A percentile compares a stretch with the other conserved stretches of the same genome.
These are phyloP conservation scores for Antheraea pernyi DNA, from an alignment of 1,140 invertebrate genomes.

Conservation along the genomic window DNA sequence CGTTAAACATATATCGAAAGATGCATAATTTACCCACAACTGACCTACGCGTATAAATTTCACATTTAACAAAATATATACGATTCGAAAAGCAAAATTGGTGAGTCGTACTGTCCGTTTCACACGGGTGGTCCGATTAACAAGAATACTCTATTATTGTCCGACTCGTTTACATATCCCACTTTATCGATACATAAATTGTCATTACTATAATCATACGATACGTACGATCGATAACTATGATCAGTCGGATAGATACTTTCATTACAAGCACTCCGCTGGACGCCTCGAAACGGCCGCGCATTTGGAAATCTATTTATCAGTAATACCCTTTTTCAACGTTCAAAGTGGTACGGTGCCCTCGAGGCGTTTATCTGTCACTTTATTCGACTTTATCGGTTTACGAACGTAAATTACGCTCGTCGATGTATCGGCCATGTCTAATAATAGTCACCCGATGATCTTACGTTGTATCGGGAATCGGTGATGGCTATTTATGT, in stretches of 20 bases:
- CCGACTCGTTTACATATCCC: constrained; percentile 9
- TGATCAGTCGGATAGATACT: constrained; percentile 1
- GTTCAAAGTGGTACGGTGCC: not conserved
- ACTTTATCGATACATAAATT: constrained; percentile 9
- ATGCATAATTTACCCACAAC: not conserved
- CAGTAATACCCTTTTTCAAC: constrained; percentile 9
- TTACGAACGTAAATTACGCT: not conserved
- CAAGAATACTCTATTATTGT: constrained; percentile 4
- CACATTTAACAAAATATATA: constrained; percentile 5
- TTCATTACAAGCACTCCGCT: not conserved
- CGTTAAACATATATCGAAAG: constrained; percentile 1
- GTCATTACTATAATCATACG: constrained; percentile 10
- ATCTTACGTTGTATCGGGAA: not conserved
- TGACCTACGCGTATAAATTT: constrained; percentile 9
- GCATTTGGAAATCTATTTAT: constrained; percentile 11
- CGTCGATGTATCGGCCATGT: not conserved
- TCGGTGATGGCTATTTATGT: not conserved
- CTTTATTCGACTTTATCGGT: constrained; percentile 9
- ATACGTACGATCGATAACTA: constrained; percentile 3
- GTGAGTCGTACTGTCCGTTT: not conserved
- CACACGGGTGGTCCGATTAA: constrained; percentile 10
- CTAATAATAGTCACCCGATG: constrained; percentile 2
- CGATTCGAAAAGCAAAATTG: constrained; percentile 12
- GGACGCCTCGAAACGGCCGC: constrained; percentile 8
- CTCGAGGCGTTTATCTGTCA: constrained; percentile 6